phyloP scores from a whole-genome alignment of 2,888 invertebrate species.

The Mythimna impura region DNA sequence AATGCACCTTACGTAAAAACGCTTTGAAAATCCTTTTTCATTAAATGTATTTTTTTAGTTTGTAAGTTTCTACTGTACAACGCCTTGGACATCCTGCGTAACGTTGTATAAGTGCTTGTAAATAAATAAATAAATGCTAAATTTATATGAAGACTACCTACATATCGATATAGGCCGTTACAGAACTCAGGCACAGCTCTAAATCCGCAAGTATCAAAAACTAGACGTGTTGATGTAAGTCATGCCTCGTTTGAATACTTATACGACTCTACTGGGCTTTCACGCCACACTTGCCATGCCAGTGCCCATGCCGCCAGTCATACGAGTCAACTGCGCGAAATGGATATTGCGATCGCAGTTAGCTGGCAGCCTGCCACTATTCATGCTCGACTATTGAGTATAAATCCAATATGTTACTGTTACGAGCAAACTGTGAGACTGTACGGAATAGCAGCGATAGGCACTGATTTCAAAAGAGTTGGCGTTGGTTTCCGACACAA shows the following conservation, averaged over 20 bases:
- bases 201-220: not conserved
- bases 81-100: too few species aligned
- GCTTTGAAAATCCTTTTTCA: too few species aligned
- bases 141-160: too few species aligned
- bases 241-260: constrained; percentile 38
- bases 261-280: constrained; percentile 33
- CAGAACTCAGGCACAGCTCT: not conserved
- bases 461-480: constrained; percentile 39
- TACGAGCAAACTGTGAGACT: constrained; percentile 39
- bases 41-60: too few species aligned
- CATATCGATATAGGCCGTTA: not conserved
- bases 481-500: constrained; percentile 1
- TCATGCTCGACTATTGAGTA: constrained; percentile 54
- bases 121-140: too few species aligned
- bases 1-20: too few species aligned
- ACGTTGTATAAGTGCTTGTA: too few species aligned
- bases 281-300: constrained; percentile 40
- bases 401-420: constrained; percentile 61
- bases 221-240: constrained; percentile 9
- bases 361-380: constrained; percentile 56
- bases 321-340: constrained; percentile 57
- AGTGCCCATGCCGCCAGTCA: constrained; percentile 43
- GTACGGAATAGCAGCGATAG: constrained; percentile 20
- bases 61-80: too few species aligned
- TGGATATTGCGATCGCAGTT: constrained; percentile 59